A percentile compares a stretch with the other conserved stretches of the same genome.
phyloP scores from a whole-genome alignment of 2,888 invertebrate genomes.

The Diplazon laetatorius region DNA sequence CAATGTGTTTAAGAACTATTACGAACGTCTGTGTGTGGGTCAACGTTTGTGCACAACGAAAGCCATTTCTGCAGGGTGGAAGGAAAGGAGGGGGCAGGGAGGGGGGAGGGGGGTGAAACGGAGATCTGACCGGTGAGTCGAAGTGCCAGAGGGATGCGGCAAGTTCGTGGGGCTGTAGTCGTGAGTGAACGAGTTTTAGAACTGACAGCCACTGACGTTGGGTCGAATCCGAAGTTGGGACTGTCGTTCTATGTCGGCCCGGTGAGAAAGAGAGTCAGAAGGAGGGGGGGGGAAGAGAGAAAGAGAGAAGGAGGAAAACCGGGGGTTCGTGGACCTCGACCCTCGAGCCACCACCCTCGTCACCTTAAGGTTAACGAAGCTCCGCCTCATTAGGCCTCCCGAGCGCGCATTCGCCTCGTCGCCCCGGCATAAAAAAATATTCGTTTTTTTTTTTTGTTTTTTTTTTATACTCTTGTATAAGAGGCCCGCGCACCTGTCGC shows the following conservation, averaged over 20 bases:
- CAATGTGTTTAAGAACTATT: slow-evolving; percentile 50
- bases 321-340: slow-evolving; percentile 51
- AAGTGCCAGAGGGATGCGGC: slow-evolving; percentile 36
- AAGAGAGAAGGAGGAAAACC: neutral
- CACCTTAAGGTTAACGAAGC: slow-evolving; percentile 66
- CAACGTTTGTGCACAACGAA: neutral
- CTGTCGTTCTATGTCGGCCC: slow-evolving; percentile 19
- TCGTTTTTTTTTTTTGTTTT: slow-evolving; percentile 36
- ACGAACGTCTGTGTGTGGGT: slow-evolving; percentile 18
- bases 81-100: too few relatives aligned
- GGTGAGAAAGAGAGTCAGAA: slow-evolving; percentile 4
- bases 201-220: slow-evolving; percentile 19
- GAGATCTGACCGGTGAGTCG: slow-evolving; percentile 19
- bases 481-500: slow-evolving; percentile 64
- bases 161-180: slow-evolving; percentile 22
- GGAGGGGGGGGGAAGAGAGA: neutral
- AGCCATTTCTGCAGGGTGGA: slow-evolving; percentile 5
- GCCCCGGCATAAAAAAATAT: slow-evolving; percentile 23
- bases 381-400: slow-evolving; percentile 66
- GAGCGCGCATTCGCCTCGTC: slow-evolving; percentile 53
- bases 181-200: slow-evolving; percentile 2
- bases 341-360: slow-evolving; percentile 55
- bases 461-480: too few relatives aligned
- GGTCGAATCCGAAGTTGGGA: slow-evolving; percentile 33
- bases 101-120: too few relatives aligned